phyloP scores from a whole-genome alignment of 2,888 invertebrate species.

The Flabesymbios commensalis region DNA sequence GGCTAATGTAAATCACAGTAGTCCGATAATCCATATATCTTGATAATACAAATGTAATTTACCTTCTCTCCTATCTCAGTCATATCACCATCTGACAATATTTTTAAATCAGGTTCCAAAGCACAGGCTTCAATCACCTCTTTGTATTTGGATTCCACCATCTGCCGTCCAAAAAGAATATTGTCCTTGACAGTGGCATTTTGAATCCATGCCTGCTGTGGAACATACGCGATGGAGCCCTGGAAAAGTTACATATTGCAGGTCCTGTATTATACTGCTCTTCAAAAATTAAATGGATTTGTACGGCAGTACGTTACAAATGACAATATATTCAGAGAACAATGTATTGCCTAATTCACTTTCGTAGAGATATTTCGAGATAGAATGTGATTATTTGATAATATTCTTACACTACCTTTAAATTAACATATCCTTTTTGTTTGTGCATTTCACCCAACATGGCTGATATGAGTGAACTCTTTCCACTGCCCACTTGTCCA shows the following conservation, averaged over 20 bases:
- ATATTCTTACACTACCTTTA: too few relatives aligned
- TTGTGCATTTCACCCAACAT: conserved; percentile 58
- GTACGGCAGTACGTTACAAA: too few relatives aligned
- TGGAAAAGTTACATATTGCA: conserved; percentile 36
- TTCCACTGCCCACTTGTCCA: conserved; percentile 56
- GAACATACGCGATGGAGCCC: conserved; percentile 65
- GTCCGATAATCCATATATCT: too few relatives aligned
- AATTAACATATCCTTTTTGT: conserved; percentile 44
- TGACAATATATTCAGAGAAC: too few relatives aligned
- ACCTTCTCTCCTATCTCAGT: conserved; percentile 42
- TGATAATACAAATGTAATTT: too few relatives aligned
- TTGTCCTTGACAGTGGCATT: conserved; percentile 65
- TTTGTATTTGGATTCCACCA: conserved; percentile 7
- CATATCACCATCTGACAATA: conserved; percentile 17
- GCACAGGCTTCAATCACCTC: conserved; percentile 23
- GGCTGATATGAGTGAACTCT: conserved; percentile 56
- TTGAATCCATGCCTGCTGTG: conserved; percentile 66
- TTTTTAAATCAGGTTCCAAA: conserved; percentile 19
- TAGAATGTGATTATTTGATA: too few relatives aligned
- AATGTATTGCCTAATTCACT: too few relatives aligned
- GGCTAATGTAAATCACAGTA: too few relatives aligned
- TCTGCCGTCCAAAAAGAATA: conserved; percentile 60
- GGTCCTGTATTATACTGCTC: too few relatives aligned
- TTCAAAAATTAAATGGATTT: too few relatives aligned
- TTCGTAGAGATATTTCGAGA: too few relatives aligned